Evolutionary conservation across 2,113 vertebrate genomes (phyloP).

Genomic region (Eudyptes chrysolophus): DNA sequence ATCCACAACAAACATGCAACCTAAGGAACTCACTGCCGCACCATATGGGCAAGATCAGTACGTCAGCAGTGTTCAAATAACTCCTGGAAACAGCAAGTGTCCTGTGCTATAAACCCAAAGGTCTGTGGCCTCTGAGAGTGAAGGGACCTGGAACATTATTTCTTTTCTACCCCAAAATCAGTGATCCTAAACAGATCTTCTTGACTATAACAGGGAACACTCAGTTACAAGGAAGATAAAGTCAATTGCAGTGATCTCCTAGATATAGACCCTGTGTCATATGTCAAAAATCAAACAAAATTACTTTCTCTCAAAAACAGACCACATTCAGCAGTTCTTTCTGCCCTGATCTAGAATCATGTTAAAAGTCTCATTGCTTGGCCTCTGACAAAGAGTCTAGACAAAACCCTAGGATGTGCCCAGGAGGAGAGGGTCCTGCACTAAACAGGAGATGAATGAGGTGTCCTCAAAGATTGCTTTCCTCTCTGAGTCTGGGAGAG

Average conservation of each 20-base stretch:
- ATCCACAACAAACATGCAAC: background rate
- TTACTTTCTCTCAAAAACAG: background rate
- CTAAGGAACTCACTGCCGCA: background rate
- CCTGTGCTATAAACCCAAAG: background rate
- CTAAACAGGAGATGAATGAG: background rate
- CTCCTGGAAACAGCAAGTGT: background rate
- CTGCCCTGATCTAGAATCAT: background rate
- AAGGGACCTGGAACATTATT: background rate
- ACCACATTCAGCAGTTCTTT: background rate
- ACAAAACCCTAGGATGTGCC: background rate
- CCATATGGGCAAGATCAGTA: background rate
- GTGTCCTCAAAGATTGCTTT: background rate
- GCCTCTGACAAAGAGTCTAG: background rate
- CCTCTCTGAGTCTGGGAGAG: background rate
- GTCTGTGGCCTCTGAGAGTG: background rate
- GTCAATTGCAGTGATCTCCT: background rate
- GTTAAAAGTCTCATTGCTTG: background rate
- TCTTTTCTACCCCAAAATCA: background rate
- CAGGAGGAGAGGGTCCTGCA: background rate
- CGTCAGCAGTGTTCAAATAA: background rate
- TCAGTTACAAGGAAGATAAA: background rate
- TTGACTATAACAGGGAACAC: background rate
- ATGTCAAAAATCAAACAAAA: background rate
- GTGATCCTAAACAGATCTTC: background rate
- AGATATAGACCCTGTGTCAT: background rate